Evolutionary conservation across 2,888 invertebrate species (phyloP).

Genomic region (Dysmachus trigonus): DNA sequence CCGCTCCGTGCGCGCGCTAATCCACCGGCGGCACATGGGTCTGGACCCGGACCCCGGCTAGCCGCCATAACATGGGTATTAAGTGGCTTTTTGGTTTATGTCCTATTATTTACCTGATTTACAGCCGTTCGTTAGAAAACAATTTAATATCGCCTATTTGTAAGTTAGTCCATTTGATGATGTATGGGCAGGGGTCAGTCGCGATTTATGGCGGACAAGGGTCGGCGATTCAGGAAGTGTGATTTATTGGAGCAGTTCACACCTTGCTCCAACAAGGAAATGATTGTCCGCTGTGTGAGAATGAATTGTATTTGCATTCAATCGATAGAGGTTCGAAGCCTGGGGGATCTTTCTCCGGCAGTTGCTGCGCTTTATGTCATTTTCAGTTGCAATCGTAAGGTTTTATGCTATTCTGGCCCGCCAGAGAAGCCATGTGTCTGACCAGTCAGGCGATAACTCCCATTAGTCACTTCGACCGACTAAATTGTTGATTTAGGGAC

Average conservation of each 20-base stretch:
- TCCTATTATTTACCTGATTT: slow-evolving; percentile 37
- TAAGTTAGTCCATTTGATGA: slow-evolving; percentile 33
- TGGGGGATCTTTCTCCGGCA: not conserved
- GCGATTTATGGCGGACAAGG: not conserved
- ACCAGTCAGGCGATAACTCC: not conserved
- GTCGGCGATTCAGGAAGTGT: slow-evolving; percentile 5
- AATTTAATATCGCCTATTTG: slow-evolving; percentile 35
- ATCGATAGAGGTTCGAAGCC: not conserved
- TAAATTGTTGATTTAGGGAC: not conserved
- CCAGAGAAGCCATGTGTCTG: not conserved
- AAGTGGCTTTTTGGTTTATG: slow-evolving; percentile 32
- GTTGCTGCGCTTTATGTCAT: not conserved
- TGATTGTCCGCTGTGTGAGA: not conserved
- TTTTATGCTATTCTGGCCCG: not conserved
- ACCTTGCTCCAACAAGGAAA: not conserved
- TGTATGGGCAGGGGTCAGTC: not conserved
- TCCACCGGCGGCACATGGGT: not conserved
- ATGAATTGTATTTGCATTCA: not conserved
- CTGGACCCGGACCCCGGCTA: not conserved
- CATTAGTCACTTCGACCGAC: not conserved
- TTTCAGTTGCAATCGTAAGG: not conserved
- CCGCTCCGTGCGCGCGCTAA: not conserved
- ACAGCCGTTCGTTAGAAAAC: slow-evolving; percentile 23
- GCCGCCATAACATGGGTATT: slow-evolving; percentile 4
- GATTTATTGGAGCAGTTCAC: slow-evolving; percentile 20